Evolutionary conservation across 2,888 invertebrate species (phyloP).

Genomic region (Dorcus parallelipipedus): DNA sequence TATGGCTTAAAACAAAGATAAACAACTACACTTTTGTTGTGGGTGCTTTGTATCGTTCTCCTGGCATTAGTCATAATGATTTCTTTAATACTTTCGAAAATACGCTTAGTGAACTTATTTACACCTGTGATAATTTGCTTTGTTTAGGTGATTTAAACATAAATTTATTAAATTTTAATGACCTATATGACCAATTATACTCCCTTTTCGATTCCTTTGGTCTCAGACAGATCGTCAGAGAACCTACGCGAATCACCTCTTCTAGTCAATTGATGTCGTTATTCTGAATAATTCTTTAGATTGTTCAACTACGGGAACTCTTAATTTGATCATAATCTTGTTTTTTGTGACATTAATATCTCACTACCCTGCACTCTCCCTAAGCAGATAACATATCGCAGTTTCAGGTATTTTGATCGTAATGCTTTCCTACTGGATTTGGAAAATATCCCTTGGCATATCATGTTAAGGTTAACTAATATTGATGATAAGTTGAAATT

Average conservation of each 20-base stretch:
- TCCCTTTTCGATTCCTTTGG: neutral
- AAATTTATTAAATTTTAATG: neutral
- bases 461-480: too few relatives aligned
- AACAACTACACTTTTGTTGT: neutral
- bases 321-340: neutral
- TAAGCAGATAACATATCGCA: too few relatives aligned
- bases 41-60: neutral
- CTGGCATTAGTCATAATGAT: neutral
- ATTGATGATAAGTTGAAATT: too few relatives aligned
- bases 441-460: too few relatives aligned
- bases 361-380: too few relatives aligned
- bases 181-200: neutral
- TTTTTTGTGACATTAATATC: neutral
- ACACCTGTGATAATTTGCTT: too few relatives aligned
- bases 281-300: neutral
- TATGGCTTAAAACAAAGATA: neutral
- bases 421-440: too few relatives aligned
- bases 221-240: neutral
- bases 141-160: neutral
- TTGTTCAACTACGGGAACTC: neutral
- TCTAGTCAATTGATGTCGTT: neutral
- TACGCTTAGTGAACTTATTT: neutral
- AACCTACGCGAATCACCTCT: neutral
- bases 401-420: too few relatives aligned
- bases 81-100: too few relatives aligned